Evolutionary conservation across 2,113 vertebrate species (phyloP).

Genomic region (Saguinus imperator): DNA sequence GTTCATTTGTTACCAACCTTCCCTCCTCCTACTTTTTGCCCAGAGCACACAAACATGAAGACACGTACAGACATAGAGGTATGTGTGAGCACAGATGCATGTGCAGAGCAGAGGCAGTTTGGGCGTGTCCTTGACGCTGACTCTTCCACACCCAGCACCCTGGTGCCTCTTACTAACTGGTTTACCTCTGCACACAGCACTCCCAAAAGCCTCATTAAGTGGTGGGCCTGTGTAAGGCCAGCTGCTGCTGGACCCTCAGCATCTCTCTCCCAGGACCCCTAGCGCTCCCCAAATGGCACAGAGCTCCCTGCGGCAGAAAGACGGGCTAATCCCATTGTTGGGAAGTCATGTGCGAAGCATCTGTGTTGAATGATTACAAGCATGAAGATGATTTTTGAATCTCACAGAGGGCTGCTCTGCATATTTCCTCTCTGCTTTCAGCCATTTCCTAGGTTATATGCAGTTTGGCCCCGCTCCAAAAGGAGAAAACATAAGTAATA

Average conservation of each 20-base stretch:
- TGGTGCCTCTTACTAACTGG: neutral
- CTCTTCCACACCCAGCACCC: neutral
- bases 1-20: neutral
- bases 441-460: neutral
- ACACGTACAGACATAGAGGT: rapidly evolving
- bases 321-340: neutral
- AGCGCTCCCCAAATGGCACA: neutral
- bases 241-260: neutral
- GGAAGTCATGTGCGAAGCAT: neutral
- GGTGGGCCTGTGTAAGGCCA: neutral
- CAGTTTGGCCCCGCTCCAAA: neutral
- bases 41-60: neutral
- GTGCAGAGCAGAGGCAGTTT: neutral
- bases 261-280: neutral
- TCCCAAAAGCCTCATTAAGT: constrained; percentile 18
- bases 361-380: neutral
- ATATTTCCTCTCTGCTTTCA: neutral
- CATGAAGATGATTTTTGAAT: neutral
- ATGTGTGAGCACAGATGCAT: neutral
- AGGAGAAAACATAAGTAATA: neutral
- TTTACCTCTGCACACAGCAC: neutral
- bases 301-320: neutral
- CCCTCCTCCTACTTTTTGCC: neutral
- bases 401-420: neutral
- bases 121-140: neutral